Evolutionary conservation across 1,140 invertebrate species (phyloP), one percentile per base, ranked within the genome.

Genomic region (Pseudomyrmex pallidus): DNA sequence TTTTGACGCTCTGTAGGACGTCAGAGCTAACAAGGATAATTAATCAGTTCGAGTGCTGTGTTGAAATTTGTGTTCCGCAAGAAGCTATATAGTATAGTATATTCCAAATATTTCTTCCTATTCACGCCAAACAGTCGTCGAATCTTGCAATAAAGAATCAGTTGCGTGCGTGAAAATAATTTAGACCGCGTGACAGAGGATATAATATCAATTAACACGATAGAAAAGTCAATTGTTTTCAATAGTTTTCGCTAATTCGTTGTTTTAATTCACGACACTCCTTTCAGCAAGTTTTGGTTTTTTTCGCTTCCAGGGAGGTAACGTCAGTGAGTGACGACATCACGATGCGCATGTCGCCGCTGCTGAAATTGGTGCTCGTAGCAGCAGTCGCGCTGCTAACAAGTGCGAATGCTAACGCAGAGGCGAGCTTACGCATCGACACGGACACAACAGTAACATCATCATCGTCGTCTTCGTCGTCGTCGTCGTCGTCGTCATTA

Each of bases 321-420:
- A 92, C 89, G 91, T 90, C 90, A 92, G 91, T 92, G 93, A 92
- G 91, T 91, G 92, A 87, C 78, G 82, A 91, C 90, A 91, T 93
- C 93, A 94, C 91, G 90, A 94, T 94, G 94, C 92, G 93, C 91
- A 94, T 93, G 92, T 92, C 92, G 93, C 92, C 93, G 92, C 91
- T 93, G 90, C 91, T 94, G 91, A 93, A 91, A 89, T 91, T 94
- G 91, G 91, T 92, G 93, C 92, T 94, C 91, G 91, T 91, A 89
- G 91, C 92, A 94, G 92, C 91, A 90, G 86, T 90, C 87, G 90
- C 91, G 92, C 93, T 94, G 92, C 91, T 94, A 82, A 89, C 91
- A 87, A 91, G 90, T 84, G 86, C 87, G 82, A 91, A 68, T 83
- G 78, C 84, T 82, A 91, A 90, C 76, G 73, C 83, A 72, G 90